Base-by-base conservation (phyloP, 2,797 vertebrate species). In the Centroberyx gerrardi region DNA sequence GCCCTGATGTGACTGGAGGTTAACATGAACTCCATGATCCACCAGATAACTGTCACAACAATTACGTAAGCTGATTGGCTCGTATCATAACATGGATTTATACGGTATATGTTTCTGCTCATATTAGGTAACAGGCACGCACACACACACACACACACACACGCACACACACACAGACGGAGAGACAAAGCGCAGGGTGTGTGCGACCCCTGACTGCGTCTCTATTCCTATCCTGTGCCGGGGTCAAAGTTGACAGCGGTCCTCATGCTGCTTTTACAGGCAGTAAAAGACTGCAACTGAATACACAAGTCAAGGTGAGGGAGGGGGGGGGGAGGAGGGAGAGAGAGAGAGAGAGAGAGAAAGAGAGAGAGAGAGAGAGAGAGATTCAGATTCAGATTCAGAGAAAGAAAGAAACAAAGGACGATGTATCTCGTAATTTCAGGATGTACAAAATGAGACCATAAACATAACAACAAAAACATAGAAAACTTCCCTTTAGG, bases 221-320 rank as follows among this genome's bases (percentile, higher is more conserved):
- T 91, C 92, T 95, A 93, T 95, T 95, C 92, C 86, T 93, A 92
- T 92, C 83, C 75, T 88, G 75, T 63, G 17, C 68, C 77, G 67
- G 81, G 92, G 93, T 95, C 93, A 94, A 76, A 94, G 94, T 85
- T 93, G 84, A 93, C 78, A 33, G 64, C 17, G 69, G 68, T 68
- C 88, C 72, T 82, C 85, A 78, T 69, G 62, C 85, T 89, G 85
- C 91, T 93, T 95, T 94, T 94, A 93, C 92, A 94, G 91, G 90
- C 92, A 84, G 86, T 94, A 93, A 93, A 95, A 93, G 33, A 49
- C 78, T 92, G 91, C 93, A 94, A 95, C 93, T 91, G 90, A 93
- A 93, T 91, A 90, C 93, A 92, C 85, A 90, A 90, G 90, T 94
- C 93, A 95, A 89, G 94, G 94, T 95, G 90, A 93, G 88, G 72